These are phyloP conservation scores for Polia nebulosa DNA, from an alignment of 2,888 invertebrate species.

Conservation along the genomic window DNA sequence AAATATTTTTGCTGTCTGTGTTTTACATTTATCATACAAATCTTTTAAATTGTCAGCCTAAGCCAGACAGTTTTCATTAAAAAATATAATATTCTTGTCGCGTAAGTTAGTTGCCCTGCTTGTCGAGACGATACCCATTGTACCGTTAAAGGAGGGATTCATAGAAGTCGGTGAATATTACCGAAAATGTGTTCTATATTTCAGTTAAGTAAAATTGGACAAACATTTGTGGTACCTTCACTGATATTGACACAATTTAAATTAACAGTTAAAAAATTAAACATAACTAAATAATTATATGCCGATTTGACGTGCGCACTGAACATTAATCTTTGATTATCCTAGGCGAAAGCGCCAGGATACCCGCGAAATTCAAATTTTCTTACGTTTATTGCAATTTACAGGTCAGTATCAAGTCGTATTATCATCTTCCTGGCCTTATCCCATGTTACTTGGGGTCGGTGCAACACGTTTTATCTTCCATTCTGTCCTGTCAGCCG, in stretches of 20 bases:
- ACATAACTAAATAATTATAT: not conserved
- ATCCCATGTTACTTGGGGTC: too few species aligned
- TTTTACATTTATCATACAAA: not conserved
- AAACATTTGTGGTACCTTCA: slow-evolving; percentile 17
- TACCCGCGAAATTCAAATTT: too few species aligned
- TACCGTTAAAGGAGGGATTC: slow-evolving; percentile 36
- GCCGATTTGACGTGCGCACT: slow-evolving; percentile 3
- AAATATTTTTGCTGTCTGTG: not conserved
- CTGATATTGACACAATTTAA: not conserved
- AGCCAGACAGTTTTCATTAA: not conserved
- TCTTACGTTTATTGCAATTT: too few species aligned
- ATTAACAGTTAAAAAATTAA: not conserved
- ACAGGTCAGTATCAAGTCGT: too few species aligned
- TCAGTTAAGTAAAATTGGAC: slow-evolving; percentile 28
- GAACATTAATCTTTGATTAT: slow-evolving; percentile 5
- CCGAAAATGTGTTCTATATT: slow-evolving; percentile 53
- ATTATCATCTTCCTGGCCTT: too few species aligned
- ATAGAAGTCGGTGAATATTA: slow-evolving; percentile 41
- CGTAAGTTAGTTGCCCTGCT: slow-evolving; percentile 33
- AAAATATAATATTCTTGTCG: not conserved
- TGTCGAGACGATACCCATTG: slow-evolving; percentile 29
- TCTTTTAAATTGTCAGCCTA: not conserved
- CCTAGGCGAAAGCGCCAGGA: too few species aligned
- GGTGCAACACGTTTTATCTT: too few species aligned
- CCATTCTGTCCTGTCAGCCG: too few species aligned